Base-by-base conservation (phyloP, 2,888 invertebrate species). In the Heliconius cydno region DNA sequence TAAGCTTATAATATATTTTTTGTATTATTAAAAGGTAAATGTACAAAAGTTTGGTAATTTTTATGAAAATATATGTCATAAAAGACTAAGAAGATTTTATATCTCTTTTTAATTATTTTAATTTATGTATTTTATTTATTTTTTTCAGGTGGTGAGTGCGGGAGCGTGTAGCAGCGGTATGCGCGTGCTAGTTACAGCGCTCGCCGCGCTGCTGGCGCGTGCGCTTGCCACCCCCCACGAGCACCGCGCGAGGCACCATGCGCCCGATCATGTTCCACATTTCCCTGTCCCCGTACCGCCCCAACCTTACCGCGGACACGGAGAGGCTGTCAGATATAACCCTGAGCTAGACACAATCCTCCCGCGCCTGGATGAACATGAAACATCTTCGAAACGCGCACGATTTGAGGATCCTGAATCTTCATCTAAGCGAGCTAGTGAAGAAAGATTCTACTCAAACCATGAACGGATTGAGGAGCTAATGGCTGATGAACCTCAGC, bases 241-340 rank as follows among this genome's bases (percentile, higher is more conserved):
- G 90, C 94, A 95, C 88, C 94, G 95, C 87, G 95, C 95, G 86
- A 90, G 95, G 86, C 95, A 95, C 87, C 94, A 93, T 86, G 93
- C 94, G 85, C 94, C 94, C 80, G 94, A 94, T 83, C 93, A 93
- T 84, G 87, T 92, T 79, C 87, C 86, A 76, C 92, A 91, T 87
- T 92, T 91, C 88, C 92, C 91, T 86, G 90, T 89, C 85, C 91
- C 91, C 76, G 90, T 88, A 78, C 92, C 91, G 72, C 90, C 92
- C n/a, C 91, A 94, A 86, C 94, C 95, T 82, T 96, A 95, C 86
- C 92, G 91, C 84, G 95, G 95, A 82, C 95, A 95, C 85, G 95
- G 95, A 85, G 95, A 95, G 87, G 93, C 95, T 82, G 95, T 95
- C 83, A 92, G 95, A 81, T 95, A 95, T 86, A 95, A 95, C 87